Evolutionary conservation across 2,888 invertebrate genomes (phyloP).

Genomic region (Taenaris catops): DNA sequence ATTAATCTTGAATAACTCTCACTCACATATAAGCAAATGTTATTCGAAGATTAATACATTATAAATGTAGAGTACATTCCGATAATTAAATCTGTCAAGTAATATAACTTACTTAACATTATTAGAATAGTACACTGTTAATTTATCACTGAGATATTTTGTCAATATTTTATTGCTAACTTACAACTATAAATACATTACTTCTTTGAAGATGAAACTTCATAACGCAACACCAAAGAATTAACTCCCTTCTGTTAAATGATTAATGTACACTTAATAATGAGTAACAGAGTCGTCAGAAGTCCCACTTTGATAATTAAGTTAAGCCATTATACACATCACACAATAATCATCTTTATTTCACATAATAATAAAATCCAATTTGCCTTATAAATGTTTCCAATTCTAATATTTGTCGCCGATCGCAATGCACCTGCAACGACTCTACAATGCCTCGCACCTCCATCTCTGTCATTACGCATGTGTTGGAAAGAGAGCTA

Average conservation of each 20-base stretch:
- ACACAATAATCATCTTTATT: slow-evolving; percentile 12
- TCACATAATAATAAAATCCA: slow-evolving; percentile 13
- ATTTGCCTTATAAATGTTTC: slow-evolving; percentile 17
- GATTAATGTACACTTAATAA: slow-evolving; percentile 34
- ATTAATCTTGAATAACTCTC: too few relatives aligned
- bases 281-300: slow-evolving; percentile 47
- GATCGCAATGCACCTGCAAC: slow-evolving; percentile 31
- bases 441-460: slow-evolving; percentile 23
- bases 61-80: too few relatives aligned
- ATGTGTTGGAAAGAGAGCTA: slow-evolving; percentile 31
- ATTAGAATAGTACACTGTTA: too few relatives aligned
- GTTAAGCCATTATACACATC: slow-evolving; percentile 9
- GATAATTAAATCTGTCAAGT: too few relatives aligned
- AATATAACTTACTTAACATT: too few relatives aligned
- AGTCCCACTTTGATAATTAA: slow-evolving; percentile 45
- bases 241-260: slow-evolving; percentile 30
- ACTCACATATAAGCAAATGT: too few relatives aligned
- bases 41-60: too few relatives aligned
- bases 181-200: too few relatives aligned
- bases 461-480: slow-evolving; percentile 26
- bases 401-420: slow-evolving; percentile 28
- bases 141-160: too few relatives aligned
- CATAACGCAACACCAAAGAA: slow-evolving; percentile 23
- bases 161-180: too few relatives aligned
- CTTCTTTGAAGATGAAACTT: slow-evolving; percentile 7